Conservation (phyloP, 2,888 invertebrate genomes). For the Diarsia brunnea region DNA sequence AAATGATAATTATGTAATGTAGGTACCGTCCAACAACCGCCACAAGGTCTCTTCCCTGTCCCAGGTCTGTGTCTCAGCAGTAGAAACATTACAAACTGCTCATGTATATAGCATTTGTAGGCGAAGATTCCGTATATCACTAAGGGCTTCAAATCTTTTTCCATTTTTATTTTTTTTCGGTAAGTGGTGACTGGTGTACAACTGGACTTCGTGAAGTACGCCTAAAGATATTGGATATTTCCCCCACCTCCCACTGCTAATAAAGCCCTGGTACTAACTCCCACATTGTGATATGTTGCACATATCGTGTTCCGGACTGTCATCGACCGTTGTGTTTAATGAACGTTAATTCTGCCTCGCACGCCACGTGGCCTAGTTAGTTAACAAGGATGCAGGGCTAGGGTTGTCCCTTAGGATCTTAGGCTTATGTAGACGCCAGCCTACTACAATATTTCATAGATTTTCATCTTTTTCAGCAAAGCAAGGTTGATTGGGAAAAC, state of each 20-base stretch:
- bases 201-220: too few relatives aligned
- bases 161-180: too few relatives aligned
- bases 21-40: too few relatives aligned
- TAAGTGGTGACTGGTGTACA: too few relatives aligned
- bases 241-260: constrained; percentile 28
- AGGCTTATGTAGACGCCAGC: background rate
- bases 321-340: constrained; percentile 55
- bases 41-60: too few relatives aligned
- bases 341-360: constrained; percentile 54
- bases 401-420: constrained; percentile 33
- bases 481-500: too few relatives aligned
- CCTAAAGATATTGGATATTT: constrained; percentile 7
- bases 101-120: background rate
- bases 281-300: constrained; percentile 32
- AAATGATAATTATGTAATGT: too few relatives aligned
- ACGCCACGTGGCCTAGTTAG: constrained; percentile 52
- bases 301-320: constrained; percentile 37
- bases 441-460: too few relatives aligned
- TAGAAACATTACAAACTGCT: too few relatives aligned
- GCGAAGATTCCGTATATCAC: background rate
- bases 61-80: too few relatives aligned
- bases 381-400: constrained; percentile 61
- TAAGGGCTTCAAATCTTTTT: too few relatives aligned
- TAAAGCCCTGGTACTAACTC: constrained; percentile 19
- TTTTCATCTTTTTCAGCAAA: too few relatives aligned